Percentiles rank a stretch among this genome's conserved stretches.
These are phyloP conservation scores for Tyto alba DNA, from an alignment of 2,113 vertebrate genomes.

Conservation along the genomic window DNA sequence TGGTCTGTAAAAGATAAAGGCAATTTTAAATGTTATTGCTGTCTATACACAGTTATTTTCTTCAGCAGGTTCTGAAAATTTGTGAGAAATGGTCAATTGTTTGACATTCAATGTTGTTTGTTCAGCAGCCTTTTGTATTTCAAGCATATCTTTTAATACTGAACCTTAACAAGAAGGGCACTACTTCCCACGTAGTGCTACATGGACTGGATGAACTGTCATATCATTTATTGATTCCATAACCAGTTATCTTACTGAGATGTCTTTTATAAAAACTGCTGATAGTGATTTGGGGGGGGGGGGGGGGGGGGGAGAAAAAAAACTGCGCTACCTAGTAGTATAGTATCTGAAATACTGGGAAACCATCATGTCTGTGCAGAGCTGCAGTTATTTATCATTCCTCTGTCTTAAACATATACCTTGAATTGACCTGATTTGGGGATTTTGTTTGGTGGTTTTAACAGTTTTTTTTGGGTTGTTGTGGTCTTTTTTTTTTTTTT, in stretches of 20 bases:
- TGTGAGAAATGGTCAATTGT: constrained; percentile 59
- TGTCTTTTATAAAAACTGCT: constrained; percentile 62
- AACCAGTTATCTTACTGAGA: constrained; percentile 53
- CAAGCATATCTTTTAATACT: constrained; percentile 65
- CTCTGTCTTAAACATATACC: neutral
- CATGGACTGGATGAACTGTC: constrained; percentile 47
- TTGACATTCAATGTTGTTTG: constrained; percentile 65
- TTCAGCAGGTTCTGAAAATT: constrained; percentile 41
- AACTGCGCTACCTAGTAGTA: neutral
- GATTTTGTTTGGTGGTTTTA: neutral
- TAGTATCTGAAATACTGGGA: constrained; percentile 4
- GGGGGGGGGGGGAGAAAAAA: neutral
- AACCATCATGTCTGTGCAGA: neutral
- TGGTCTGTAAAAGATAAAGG: constrained; percentile 14
- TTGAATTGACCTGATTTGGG: neutral
- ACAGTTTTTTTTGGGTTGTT: neutral
- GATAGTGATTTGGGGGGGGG: constrained; percentile 32
- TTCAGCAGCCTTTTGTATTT: constrained; percentile 67
- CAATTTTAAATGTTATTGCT: constrained; percentile 39
- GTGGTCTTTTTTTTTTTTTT: neutral
- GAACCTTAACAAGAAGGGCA: constrained; percentile 61
- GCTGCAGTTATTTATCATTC: constrained; percentile 7
- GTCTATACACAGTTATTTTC: constrained; percentile 41
- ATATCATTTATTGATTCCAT: constrained; percentile 64
- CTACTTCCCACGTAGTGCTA: constrained; percentile 10